These are phyloP conservation scores for Ischnura elegans DNA, from an alignment of 2,888 invertebrate species.

Conservation along the genomic window DNA sequence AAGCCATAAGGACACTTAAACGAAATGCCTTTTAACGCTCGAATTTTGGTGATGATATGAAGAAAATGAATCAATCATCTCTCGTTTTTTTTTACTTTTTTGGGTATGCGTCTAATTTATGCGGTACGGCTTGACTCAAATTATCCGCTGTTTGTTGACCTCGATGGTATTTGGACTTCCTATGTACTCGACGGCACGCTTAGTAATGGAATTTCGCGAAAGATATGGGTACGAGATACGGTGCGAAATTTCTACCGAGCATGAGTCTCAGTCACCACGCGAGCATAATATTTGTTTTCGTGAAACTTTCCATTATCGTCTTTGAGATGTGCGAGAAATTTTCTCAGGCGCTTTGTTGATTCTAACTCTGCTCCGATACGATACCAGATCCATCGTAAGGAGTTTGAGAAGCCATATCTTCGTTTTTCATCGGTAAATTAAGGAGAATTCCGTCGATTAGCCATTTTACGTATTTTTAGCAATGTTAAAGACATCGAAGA, in stretches of 20 bases:
- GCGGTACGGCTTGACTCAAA: not conserved
- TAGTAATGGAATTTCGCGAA: not conserved
- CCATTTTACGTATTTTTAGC: too few species aligned
- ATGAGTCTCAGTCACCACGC: not conserved
- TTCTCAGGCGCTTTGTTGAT: not conserved
- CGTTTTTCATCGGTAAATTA: too few species aligned
- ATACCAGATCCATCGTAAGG: too few species aligned
- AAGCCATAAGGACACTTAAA: not conserved
- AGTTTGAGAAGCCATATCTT: too few species aligned
- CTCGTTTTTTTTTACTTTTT: not conserved
- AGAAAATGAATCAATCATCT: conserved; percentile 17
- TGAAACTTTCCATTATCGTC: not conserved
- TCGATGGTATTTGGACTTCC: not conserved
- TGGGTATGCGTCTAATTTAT: not conserved
- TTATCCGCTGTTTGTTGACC: not conserved
- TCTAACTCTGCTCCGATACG: too few species aligned
- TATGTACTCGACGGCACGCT: not conserved
- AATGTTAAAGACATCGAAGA: too few species aligned
- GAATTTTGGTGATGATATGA: not conserved
- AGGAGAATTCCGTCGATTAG: too few species aligned
- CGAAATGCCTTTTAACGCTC: not conserved
- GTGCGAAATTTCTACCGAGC: not conserved
- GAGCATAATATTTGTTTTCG: not conserved
- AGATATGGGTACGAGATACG: not conserved
- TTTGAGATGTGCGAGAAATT: not conserved